Conservation (phyloP, 2,888 invertebrate genomes). For the Taenaris catops region DNA sequence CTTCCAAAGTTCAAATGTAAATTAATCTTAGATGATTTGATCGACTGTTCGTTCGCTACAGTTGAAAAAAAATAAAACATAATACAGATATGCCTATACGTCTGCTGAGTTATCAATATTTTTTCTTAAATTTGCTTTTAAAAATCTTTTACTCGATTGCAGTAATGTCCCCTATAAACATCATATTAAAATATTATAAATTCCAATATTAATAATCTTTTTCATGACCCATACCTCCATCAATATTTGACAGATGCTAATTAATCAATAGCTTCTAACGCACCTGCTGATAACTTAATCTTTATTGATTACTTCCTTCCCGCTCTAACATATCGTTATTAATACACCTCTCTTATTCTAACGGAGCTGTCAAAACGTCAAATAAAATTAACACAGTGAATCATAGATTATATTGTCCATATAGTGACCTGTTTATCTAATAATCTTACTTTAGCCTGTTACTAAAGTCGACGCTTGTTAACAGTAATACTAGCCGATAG, state of each 20-base stretch:
- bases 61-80: too few species aligned
- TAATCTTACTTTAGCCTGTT: too few species aligned
- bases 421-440: neutral
- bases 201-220: neutral
- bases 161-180: too few species aligned
- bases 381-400: constrained; percentile 38
- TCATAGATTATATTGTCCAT: constrained; percentile 29
- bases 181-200: constrained; percentile 7
- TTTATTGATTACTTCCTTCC: constrained; percentile 14
- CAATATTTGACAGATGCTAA: constrained; percentile 17
- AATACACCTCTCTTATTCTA: constrained; percentile 8
- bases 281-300: constrained; percentile 16
- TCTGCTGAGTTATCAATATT: too few species aligned
- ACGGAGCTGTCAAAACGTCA: constrained; percentile 44
- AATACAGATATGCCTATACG: too few species aligned
- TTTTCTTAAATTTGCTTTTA: too few species aligned
- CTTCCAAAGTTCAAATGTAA: too few species aligned
- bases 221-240: constrained; percentile 8
- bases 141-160: too few species aligned
- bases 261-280: constrained; percentile 16
- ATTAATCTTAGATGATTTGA: too few species aligned
- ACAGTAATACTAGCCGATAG: too few species aligned
- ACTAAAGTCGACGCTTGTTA: too few species aligned
- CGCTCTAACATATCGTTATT: constrained; percentile 8
- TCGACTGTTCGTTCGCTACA: too few species aligned